These are phyloP conservation scores for Pholis gunnellus DNA, from an alignment of 2,113 vertebrate genomes.

Conservation along the genomic window DNA sequence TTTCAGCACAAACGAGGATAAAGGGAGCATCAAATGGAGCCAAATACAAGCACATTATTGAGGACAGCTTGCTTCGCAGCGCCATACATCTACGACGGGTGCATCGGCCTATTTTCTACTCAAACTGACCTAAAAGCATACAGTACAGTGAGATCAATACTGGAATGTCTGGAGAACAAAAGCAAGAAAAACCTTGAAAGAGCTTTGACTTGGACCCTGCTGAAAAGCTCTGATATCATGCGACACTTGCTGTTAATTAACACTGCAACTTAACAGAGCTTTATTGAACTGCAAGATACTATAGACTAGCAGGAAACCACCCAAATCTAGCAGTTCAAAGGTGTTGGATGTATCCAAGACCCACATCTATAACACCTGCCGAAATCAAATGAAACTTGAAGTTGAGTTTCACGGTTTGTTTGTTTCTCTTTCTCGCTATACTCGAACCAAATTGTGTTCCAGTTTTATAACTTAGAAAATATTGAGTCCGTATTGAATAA, in stretches of 20 bases:
- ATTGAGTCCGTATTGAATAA: constrained; percentile 41
- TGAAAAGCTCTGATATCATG: not conserved
- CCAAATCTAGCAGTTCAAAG: not conserved
- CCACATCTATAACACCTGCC: not conserved
- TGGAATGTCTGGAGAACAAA: constrained; percentile 8
- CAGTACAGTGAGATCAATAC: constrained; percentile 11
- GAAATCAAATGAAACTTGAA: constrained; percentile 21
- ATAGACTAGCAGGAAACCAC: not conserved
- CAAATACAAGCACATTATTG: constrained; percentile 20
- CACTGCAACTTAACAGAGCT: not conserved
- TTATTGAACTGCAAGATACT: not conserved
- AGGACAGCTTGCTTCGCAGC: not conserved
- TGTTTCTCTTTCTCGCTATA: not conserved
- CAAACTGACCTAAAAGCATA: constrained; percentile 1
- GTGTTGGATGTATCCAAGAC: not conserved
- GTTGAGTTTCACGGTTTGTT: too few species aligned
- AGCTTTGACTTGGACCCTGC: not conserved
- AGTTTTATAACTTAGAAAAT: constrained; percentile 41
- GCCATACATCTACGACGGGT: constrained; percentile 14
- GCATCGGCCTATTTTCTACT: not conserved
- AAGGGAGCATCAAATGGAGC: constrained; percentile 4
- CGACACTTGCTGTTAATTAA: constrained; percentile 1
- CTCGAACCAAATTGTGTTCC: constrained; percentile 34
- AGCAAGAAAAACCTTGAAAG: constrained; percentile 13
- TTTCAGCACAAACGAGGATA: constrained; percentile 17